phyloP scores from a whole-genome alignment of 2,888 invertebrate species.

The Ctenicera cuprea region DNA sequence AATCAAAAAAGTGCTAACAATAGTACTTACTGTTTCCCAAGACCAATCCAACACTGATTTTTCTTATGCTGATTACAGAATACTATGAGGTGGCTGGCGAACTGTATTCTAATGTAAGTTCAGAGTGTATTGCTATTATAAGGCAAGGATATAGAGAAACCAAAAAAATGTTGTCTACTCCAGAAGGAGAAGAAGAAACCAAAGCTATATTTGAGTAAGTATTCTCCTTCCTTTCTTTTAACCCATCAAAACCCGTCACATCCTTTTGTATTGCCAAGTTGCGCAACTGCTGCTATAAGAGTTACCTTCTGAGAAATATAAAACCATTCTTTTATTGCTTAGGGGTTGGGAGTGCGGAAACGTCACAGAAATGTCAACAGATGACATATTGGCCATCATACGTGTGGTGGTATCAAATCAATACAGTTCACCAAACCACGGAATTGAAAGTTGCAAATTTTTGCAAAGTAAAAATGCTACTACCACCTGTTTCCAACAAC shows the following conservation, averaged over 20 bases:
- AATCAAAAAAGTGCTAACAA: too few relatives aligned
- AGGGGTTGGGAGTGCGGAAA: slow-evolving; percentile 42
- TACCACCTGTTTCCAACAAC: slow-evolving; percentile 29
- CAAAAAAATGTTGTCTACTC: slow-evolving; percentile 64
- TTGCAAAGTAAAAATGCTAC: slow-evolving; percentile 35
- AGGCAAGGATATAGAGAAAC: slow-evolving; percentile 69
- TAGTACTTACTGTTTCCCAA: too few relatives aligned
- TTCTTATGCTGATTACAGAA: slow-evolving; percentile 71
- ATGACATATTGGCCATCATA: slow-evolving; percentile 19
- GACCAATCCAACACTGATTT: neutral
- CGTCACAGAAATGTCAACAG: slow-evolving; percentile 19
- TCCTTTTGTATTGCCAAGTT: too few relatives aligned
- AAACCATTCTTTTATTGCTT: neutral
- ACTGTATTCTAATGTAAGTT: slow-evolving; percentile 69
- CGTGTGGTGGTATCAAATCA: slow-evolving; percentile 33
- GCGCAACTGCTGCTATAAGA: too few relatives aligned
- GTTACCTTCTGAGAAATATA: too few relatives aligned
- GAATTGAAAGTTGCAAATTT: slow-evolving; percentile 31
- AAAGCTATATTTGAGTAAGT: slow-evolving; percentile 73
- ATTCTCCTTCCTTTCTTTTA: neutral
- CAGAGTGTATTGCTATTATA: slow-evolving; percentile 71
- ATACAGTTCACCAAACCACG: slow-evolving; percentile 27
- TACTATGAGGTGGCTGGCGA: slow-evolving; percentile 75
- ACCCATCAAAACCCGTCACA: too few relatives aligned
- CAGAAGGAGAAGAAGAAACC: slow-evolving; percentile 66